A percentile compares a stretch with the other conserved stretches of the same genome.
Conservation (phyloP, 2,797 vertebrate genomes). For the Benthosema pterotum region DNA sequence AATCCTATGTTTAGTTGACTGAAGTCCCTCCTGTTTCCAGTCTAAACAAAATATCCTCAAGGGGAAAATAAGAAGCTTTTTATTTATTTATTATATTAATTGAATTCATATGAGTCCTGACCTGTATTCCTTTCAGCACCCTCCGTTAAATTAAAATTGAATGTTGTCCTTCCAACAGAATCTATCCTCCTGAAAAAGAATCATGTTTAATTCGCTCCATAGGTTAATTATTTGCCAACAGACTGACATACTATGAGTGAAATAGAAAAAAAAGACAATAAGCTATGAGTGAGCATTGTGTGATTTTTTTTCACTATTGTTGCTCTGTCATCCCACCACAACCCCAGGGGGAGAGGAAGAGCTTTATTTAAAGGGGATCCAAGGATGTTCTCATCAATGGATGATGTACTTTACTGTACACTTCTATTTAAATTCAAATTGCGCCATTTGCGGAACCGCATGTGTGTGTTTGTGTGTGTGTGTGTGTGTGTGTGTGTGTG, state of each 20-base stretch:
- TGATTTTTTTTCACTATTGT: slow-evolving; percentile 65
- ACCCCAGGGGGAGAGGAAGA: slow-evolving; percentile 43
- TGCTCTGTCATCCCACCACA: slow-evolving; percentile 57
- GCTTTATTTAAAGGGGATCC: slow-evolving; percentile 66
- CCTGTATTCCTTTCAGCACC: too few species aligned
- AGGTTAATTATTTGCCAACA: slow-evolving; percentile 53
- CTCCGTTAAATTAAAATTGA: too few species aligned
- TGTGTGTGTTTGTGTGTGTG: slow-evolving; percentile 13
- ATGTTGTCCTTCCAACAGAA: slow-evolving; percentile 13
- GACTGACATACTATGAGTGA: slow-evolving; percentile 43
- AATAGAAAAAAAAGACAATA: slow-evolving; percentile 24
- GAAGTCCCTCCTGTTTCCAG: too few species aligned
- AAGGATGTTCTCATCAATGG: slow-evolving; percentile 65
- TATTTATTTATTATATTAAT: too few species aligned
- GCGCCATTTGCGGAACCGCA: slow-evolving; percentile 49
- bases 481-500: slow-evolving; percentile 9
- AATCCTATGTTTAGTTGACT: too few species aligned
- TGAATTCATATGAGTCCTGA: too few species aligned
- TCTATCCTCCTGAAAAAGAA: slow-evolving; percentile 18
- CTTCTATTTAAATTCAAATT: slow-evolving; percentile 76
- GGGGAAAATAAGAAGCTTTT: too few species aligned
- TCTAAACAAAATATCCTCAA: too few species aligned
- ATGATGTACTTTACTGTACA: slow-evolving; percentile 69
- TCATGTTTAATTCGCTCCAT: slow-evolving; percentile 27
- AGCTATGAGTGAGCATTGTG: slow-evolving; percentile 38